phyloP scores from a whole-genome alignment of 2,888 invertebrate species.

The Subacronicta megacephala region DNA sequence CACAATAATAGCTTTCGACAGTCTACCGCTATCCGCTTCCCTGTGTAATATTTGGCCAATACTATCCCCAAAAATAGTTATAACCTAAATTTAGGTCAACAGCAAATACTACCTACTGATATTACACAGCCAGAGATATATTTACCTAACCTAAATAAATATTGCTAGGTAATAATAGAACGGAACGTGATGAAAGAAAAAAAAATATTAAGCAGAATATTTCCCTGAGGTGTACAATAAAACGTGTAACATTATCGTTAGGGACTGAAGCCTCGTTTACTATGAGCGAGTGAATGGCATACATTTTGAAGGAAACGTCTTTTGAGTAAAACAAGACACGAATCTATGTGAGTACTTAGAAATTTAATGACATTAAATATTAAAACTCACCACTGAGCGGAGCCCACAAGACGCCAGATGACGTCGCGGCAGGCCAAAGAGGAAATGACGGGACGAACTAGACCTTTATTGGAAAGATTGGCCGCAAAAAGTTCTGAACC shows the following conservation, averaged over 20 bases:
- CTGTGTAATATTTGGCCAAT: too few species aligned
- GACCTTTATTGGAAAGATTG: too few species aligned
- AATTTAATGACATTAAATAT: too few species aligned
- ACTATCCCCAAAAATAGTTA: not conserved
- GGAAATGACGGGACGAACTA: too few species aligned
- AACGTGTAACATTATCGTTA: conserved; percentile 50
- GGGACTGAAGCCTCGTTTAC: conserved; percentile 23
- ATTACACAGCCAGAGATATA: conserved; percentile 3
- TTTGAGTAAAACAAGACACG: not conserved
- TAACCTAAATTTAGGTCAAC: not conserved
- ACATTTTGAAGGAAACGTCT: not conserved
- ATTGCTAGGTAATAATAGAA: conserved; percentile 30
- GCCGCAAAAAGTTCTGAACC: too few species aligned
- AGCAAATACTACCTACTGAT: not conserved
- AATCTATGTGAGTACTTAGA: too few species aligned
- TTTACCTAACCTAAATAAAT: conserved; percentile 21
- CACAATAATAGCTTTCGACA: too few species aligned
- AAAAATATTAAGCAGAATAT: conserved; percentile 57
- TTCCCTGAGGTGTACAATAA: conserved; percentile 58
- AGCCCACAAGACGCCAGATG: too few species aligned
- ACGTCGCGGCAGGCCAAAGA: too few species aligned
- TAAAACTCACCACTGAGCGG: too few species aligned
- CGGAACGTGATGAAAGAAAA: conserved; percentile 47
- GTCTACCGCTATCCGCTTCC: too few species aligned
- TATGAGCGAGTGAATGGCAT: not conserved